These are phyloP conservation scores for Nautilus pompilius DNA, from an alignment of 1,140 invertebrate species.

Conservation along the genomic window DNA sequence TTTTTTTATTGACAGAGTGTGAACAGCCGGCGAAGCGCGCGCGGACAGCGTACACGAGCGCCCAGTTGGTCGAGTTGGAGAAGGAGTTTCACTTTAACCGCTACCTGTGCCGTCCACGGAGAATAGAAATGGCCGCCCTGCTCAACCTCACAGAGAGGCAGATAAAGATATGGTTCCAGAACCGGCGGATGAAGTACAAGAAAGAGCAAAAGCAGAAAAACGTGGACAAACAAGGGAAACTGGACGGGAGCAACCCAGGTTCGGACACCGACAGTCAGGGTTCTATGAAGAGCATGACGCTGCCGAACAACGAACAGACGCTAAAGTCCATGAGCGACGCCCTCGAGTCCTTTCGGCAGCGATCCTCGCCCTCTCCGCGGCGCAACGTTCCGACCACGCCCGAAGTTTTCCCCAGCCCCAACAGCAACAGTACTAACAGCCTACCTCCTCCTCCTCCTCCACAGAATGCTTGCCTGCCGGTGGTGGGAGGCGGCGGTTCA, in stretches of 20 bases:
- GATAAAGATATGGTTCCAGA: slow-evolving; percentile 97
- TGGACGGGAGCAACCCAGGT: slow-evolving; percentile 24
- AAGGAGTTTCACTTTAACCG: slow-evolving; percentile 81
- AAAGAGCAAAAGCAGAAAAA: slow-evolving; percentile 83
- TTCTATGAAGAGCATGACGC: slow-evolving; percentile 17
- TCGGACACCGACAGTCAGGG: slow-evolving; percentile 31
- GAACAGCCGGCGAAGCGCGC: slow-evolving; percentile 39
- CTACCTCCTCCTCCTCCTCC: background rate
- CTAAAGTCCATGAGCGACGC: background rate
- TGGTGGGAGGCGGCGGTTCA: too few relatives aligned
- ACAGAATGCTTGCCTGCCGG: too few relatives aligned
- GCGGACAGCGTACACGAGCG: slow-evolving; percentile 96
- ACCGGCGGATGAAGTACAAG: slow-evolving; percentile 98
- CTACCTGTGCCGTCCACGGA: slow-evolving; percentile 75
- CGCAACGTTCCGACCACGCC: background rate
- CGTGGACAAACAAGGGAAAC: slow-evolving; percentile 66
- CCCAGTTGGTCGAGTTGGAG: slow-evolving; percentile 95
- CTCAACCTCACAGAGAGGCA: slow-evolving; percentile 77
- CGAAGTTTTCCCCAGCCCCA: background rate
- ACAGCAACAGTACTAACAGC: background rate
- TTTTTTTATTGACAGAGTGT: background rate
- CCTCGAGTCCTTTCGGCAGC: background rate
- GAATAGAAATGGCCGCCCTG: slow-evolving; percentile 75
- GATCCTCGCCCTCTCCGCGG: background rate
- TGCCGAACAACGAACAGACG: background rate